These are phyloP conservation scores for Neodiprion virginianus DNA, from an alignment of 1,140 invertebrate species.

Conservation along the genomic window DNA sequence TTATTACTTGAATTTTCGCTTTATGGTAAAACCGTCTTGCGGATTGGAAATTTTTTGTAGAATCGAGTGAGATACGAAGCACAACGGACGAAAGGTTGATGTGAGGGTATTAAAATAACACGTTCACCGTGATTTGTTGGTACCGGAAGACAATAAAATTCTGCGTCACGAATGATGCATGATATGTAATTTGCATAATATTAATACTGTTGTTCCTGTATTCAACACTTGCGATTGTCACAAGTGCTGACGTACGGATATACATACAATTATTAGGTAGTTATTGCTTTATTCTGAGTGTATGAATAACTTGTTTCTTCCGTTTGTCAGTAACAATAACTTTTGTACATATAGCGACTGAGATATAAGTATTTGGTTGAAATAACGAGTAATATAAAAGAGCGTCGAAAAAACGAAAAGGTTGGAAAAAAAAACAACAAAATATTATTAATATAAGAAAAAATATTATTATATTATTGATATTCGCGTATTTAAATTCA, in stretches of 20 bases:
- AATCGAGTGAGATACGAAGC: too few relatives aligned
- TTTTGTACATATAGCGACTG: neutral
- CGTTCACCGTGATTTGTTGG: neutral
- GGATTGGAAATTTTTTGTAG: too few relatives aligned
- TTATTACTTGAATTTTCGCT: too few relatives aligned
- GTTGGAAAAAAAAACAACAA: slow-evolving; percentile 31
- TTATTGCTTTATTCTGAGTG: too few relatives aligned
- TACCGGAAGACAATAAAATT: neutral
- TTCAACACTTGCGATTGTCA: too few relatives aligned
- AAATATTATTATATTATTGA: slow-evolving; percentile 23
- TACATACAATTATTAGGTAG: too few relatives aligned
- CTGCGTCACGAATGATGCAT: neutral
- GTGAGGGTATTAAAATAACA: too few relatives aligned
- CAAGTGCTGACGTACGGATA: too few relatives aligned
- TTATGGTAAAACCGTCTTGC: too few relatives aligned
- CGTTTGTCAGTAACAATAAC: slow-evolving; percentile 1
- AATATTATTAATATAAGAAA: slow-evolving; percentile 40
- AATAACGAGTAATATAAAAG: slow-evolving; percentile 17
- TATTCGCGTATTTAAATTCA: slow-evolving; percentile 45
- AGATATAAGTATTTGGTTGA: slow-evolving; percentile 2
- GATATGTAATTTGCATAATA: slow-evolving; percentile 1
- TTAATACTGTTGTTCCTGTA: neutral
- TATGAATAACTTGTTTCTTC: neutral
- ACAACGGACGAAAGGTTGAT: too few relatives aligned
- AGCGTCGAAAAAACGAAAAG: slow-evolving; percentile 5